phyloP scores from a whole-genome alignment of 1,140 invertebrate species.

The Drosophila mauritiana region DNA sequence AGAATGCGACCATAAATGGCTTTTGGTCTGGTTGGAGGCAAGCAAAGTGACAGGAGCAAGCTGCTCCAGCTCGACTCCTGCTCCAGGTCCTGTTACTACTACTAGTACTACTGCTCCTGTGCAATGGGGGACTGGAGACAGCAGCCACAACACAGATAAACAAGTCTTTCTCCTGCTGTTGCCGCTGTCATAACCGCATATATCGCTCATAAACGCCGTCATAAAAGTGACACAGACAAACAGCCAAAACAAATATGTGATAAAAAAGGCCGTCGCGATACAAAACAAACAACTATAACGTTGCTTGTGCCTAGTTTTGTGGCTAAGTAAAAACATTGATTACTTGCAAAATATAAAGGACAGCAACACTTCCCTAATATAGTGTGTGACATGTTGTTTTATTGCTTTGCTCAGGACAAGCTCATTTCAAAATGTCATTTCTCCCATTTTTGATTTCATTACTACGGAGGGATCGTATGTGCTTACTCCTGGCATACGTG shows the following conservation, averaged over 20 bases:
- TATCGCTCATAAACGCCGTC: conserved; percentile 76
- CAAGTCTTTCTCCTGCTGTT: conserved; percentile 58
- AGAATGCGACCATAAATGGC: conserved; percentile 70
- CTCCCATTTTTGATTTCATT: conserved; percentile 16
- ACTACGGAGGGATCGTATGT: neutral
- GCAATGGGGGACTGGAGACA: conserved; percentile 4
- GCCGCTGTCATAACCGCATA: conserved; percentile 67
- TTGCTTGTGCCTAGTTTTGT: conserved; percentile 32
- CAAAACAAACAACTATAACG: conserved; percentile 40
- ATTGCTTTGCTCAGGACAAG: conserved; percentile 38
- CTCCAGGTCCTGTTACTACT: conserved; percentile 11
- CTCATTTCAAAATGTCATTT: conserved; percentile 34
- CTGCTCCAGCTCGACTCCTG: conserved; percentile 47
- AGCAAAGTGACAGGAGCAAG: conserved; percentile 64
- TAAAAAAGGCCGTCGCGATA: conserved; percentile 55
- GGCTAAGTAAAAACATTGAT: conserved; percentile 69
- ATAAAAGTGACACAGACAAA: conserved; percentile 74
- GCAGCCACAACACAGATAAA: conserved; percentile 67
- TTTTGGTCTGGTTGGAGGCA: conserved; percentile 61
- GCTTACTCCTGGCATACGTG: conserved; percentile 7
- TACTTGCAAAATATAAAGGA: conserved; percentile 41
- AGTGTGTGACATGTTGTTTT: conserved; percentile 48
- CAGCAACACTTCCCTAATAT: conserved; percentile 42
- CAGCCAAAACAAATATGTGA: conserved; percentile 75
- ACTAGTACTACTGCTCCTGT: conserved; percentile 9